Conservation (phyloP, 2,797 vertebrate genomes). For the Pachyuromys duprasi region DNA sequence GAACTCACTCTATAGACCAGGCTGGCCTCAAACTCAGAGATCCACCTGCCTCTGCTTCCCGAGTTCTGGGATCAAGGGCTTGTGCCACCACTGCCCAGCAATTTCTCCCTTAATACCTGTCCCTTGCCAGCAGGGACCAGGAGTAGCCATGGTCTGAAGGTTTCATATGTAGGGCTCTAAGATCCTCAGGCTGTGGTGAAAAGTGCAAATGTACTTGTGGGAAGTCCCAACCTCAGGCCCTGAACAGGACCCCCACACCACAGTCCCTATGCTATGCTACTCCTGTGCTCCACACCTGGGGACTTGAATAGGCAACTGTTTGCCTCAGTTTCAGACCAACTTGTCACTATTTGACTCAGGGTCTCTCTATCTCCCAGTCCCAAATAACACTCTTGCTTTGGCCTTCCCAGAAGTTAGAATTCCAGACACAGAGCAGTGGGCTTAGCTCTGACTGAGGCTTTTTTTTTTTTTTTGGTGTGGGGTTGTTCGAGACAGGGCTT, state of each 20-base stretch:
- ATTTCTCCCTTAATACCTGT: neutral
- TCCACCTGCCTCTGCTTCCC: neutral
- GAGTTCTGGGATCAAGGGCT: neutral
- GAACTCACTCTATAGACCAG: neutral
- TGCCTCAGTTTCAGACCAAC: neutral
- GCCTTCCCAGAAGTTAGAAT: neutral
- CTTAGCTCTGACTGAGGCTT: neutral
- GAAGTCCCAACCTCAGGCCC: neutral
- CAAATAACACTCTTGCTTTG: neutral
- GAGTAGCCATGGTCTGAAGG: fast-evolving
- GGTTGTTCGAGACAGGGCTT: too few species aligned
- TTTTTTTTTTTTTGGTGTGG: too few species aligned
- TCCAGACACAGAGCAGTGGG: too few species aligned
- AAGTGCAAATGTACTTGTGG: fast-evolving
- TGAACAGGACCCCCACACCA: neutral
- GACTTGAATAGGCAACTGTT: neutral
- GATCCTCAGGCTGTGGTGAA: neutral
- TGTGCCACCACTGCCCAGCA: too few species aligned
- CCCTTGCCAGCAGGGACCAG: neutral
- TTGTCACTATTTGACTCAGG: neutral
- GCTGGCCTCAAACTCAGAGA: neutral
- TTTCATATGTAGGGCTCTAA: fast-evolving
- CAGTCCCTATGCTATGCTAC: too few species aligned
- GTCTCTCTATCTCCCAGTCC: neutral
- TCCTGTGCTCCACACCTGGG: neutral